Evolutionary conservation across 2,113 vertebrate species (phyloP).

Genomic region (Percina caprodes): DNA sequence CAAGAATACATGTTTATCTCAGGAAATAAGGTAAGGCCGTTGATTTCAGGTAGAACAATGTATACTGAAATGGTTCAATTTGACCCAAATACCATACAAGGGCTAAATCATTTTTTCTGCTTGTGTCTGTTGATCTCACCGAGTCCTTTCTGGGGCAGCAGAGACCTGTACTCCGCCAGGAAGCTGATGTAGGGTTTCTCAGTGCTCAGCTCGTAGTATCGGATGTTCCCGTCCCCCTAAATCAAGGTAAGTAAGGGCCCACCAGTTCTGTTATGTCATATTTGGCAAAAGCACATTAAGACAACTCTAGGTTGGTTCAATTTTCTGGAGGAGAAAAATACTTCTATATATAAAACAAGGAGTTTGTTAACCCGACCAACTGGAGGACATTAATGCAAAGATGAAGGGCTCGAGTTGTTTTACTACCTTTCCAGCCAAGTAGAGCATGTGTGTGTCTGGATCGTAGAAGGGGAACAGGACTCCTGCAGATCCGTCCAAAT

Average conservation of each 20-base stretch:
- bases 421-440: constrained; percentile 93
- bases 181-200: constrained; percentile 91
- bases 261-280: background rate
- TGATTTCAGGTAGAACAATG: no score
- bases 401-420: background rate
- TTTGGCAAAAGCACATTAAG: background rate
- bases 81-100: no score
- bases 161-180: constrained; percentile 90
- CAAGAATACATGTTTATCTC: no score
- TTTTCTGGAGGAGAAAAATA: background rate
- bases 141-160: constrained; percentile 92
- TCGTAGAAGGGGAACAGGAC: constrained; percentile 95
- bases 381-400: background rate
- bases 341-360: no score
- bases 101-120: background rate
- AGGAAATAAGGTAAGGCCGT: no score
- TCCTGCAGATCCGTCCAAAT: constrained; percentile 91
- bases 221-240: constrained; percentile 94
- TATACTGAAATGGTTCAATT: no score
- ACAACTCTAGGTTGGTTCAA: background rate
- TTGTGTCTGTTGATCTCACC: constrained; percentile 81
- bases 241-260: background rate
- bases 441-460: constrained; percentile 91
- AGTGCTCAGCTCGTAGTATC: constrained; percentile 90
- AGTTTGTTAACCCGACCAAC: background rate